Evolutionary conservation across 2,113 vertebrate species (phyloP).

Genomic region (Bujurquina vittata): DNA sequence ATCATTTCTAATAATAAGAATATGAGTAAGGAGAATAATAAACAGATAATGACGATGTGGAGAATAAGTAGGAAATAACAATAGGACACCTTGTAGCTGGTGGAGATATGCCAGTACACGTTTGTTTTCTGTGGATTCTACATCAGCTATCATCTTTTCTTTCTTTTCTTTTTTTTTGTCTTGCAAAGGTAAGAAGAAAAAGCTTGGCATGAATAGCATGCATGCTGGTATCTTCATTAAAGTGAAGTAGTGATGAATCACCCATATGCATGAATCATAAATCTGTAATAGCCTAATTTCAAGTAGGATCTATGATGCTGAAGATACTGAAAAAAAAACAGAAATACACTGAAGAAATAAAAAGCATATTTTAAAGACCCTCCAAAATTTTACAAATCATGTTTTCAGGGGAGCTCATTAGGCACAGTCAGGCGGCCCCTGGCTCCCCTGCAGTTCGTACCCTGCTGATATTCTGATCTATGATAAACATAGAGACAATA

Average conservation of each 20-base stretch:
- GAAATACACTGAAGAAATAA: background rate
- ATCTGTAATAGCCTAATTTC: constrained; percentile 14
- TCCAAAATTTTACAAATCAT: constrained; percentile 8
- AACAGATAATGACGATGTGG: background rate
- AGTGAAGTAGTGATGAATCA: background rate
- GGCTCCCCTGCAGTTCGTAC: background rate
- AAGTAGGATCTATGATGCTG: constrained; percentile 9
- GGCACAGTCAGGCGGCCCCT: background rate
- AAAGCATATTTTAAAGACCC: background rate
- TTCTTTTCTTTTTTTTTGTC: background rate
- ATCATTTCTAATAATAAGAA: background rate
- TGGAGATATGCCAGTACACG: background rate
- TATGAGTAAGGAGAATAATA: background rate
- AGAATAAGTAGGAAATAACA: background rate
- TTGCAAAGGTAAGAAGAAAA: background rate
- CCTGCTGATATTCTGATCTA: constrained; percentile 10
- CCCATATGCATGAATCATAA: background rate
- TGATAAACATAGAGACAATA: constrained; percentile 12
- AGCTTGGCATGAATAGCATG: background rate
- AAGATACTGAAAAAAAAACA: background rate
- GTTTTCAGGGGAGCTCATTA: constrained; percentile 11
- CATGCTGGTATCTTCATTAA: background rate
- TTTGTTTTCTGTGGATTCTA: background rate
- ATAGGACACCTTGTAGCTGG: background rate
- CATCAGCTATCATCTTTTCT: background rate